phyloP scores from a whole-genome alignment of 1,140 invertebrate genomes.

The Brachionus sp. region DNA sequence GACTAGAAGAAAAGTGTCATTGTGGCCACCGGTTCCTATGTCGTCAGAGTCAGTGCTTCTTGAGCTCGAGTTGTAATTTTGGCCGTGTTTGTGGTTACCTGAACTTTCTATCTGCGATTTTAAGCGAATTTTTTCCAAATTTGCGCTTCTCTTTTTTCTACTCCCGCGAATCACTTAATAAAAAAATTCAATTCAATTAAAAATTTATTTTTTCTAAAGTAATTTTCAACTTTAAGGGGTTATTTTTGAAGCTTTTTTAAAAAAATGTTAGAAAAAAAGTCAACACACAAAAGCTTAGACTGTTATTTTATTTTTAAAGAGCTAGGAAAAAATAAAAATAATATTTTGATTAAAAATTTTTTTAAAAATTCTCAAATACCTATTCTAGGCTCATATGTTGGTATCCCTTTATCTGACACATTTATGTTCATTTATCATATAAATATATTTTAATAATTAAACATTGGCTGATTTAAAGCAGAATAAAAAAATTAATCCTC shows the following conservation, averaged over 20 bases:
- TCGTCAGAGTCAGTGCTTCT: not conserved
- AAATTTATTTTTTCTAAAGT: not conserved
- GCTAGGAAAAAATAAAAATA: not conserved
- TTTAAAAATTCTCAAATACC: not conserved
- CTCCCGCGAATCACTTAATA: not conserved
- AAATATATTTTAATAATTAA: not conserved
- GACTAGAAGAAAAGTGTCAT: conserved; percentile 29
- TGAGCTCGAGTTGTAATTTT: not conserved
- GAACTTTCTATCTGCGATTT: not conserved
- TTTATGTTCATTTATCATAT: not conserved
- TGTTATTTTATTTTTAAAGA: conserved; percentile 19
- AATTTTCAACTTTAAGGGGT: not conserved
- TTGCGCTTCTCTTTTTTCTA: conserved; percentile 30
- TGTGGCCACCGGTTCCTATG: not conserved
- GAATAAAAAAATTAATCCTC: not conserved
- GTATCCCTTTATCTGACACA: conserved; percentile 16
- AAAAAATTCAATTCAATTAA: not conserved
- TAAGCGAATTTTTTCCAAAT: conserved; percentile 37
- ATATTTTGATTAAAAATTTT: not conserved
- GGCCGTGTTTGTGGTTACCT: not conserved
- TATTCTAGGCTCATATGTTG: conserved; percentile 23
- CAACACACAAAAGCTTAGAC: conserved; percentile 16
- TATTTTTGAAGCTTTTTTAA: not conserved
- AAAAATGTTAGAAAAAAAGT: not conserved
- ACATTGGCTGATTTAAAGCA: not conserved